phyloP scores from a whole-genome alignment of 2,113 vertebrate species.

The Sterna hirundo region DNA sequence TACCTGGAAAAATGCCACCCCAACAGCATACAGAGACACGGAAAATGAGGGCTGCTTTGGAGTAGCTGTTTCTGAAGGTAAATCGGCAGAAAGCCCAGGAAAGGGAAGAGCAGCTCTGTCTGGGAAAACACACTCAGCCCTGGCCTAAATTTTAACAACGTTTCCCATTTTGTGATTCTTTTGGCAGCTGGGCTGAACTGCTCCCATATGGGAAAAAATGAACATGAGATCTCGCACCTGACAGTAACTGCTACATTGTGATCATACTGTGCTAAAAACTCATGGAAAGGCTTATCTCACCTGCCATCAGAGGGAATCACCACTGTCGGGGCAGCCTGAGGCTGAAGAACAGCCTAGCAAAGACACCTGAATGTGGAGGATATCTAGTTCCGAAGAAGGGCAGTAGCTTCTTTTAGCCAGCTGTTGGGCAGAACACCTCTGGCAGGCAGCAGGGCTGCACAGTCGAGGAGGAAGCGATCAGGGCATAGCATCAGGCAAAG shows the following conservation, averaged over 20 bases:
- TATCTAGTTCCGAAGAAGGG: background rate
- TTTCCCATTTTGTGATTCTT: background rate
- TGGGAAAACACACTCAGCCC: background rate
- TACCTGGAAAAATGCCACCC: background rate
- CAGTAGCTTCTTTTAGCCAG: background rate
- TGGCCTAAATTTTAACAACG: background rate
- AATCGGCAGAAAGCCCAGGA: background rate
- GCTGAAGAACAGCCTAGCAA: background rate
- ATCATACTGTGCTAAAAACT: background rate
- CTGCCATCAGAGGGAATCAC: background rate
- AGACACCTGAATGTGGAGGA: background rate
- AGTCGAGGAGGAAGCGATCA: background rate
- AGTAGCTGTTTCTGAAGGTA: background rate
- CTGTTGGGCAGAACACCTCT: background rate
- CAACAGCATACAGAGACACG: background rate
- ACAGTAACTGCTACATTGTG: background rate
- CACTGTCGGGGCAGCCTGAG: background rate
- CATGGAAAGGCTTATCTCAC: background rate
- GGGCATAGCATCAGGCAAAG: fast-evolving
- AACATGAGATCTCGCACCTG: background rate
- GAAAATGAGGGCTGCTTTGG: background rate
- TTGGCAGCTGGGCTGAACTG: background rate
- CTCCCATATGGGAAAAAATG: background rate
- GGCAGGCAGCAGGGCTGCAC: background rate
- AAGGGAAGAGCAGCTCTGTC: background rate